A percentile compares a stretch with the other conserved stretches of the same genome.
These are phyloP conservation scores for Trogon melanurus DNA, from an alignment of 2,113 vertebrate species.

Conservation along the genomic window DNA sequence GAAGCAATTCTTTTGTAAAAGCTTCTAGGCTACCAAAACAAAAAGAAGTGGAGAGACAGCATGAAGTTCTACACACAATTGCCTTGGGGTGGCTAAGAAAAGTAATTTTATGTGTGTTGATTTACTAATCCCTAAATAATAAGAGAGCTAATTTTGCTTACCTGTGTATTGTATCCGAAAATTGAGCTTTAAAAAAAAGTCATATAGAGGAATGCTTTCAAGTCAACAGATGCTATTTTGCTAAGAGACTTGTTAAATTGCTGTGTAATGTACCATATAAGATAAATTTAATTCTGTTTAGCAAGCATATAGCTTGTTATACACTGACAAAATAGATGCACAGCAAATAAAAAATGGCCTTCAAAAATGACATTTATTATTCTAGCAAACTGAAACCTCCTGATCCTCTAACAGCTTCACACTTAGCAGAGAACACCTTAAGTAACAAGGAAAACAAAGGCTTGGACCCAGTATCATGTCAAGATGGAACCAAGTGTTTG, in stretches of 20 bases:
- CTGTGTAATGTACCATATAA: fast-evolving
- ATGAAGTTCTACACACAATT: not conserved
- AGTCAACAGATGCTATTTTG: fast-evolving
- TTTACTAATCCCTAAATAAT: not conserved
- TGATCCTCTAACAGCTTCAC: not conserved
- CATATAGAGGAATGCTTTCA: not conserved
- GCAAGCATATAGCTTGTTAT: not conserved
- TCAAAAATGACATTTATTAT: not conserved
- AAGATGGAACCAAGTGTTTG: not conserved
- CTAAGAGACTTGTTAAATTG: not conserved
- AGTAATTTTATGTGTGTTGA: not conserved
- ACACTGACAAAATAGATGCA: not conserved
- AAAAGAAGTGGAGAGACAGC: not conserved
- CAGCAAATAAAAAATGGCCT: not conserved
- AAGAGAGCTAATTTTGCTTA: not conserved
- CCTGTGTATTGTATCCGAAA: not conserved
- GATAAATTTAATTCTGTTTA: not conserved
- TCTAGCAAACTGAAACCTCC: not conserved
- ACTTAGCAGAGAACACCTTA: too few species aligned
- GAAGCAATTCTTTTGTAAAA: not conserved
- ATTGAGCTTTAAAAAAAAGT: not conserved
- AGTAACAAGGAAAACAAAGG: not conserved
- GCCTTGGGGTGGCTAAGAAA: not conserved
- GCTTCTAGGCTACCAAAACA: not conserved
- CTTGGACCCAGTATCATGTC: fast-evolving